Base-by-base conservation (phyloP, 2,113 vertebrate genomes). In the Charina bottae region DNA sequence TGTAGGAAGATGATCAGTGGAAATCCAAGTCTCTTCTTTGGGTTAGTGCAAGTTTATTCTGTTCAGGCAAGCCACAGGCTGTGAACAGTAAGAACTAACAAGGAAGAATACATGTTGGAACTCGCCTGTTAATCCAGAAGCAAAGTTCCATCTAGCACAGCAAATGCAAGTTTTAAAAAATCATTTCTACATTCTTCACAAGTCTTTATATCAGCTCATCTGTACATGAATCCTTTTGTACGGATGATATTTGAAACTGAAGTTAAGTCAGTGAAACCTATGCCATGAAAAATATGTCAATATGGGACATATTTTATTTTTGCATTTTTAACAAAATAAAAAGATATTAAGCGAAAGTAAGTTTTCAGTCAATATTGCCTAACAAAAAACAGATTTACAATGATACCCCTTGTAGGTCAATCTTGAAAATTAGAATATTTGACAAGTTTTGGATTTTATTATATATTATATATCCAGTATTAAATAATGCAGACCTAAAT, bases 381-480 rank as follows among this genome's bases (percentile, higher is more conserved):
- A 6, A n/a, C 33, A 87, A 83, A n/a, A 86, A 54, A 28, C 23
- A 87, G 5, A 72, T 85, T 64, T 85, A 55, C 19, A 62, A 53
- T 85, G n/a, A 42, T 13, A 9, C 13, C n/a, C 26, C 56, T 90
- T 28, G 49, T 62, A 62, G 62, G 42, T 46, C 37, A 7, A 26
- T 46, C 72, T 88, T 83, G 6, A 53, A 83, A 92, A 92, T 53
- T n/a, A 62, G 7, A 89, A 37, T 54, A 28, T n/a, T 88, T 23
- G 28, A 83, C 33, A 62, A 21, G 21, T 72, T 26, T 72, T 72
- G 12, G 13, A 11, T 56, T 92, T 15, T 85, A 92, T 94, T 86
- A 90, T 62, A 64, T 56, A 95, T 90, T 91, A 92, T 95, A 95
- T 88, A 83, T 91, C 56, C 90, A 54, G 42, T 13, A 88, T n/a